Conservation (phyloP, 2,888 invertebrate species). For the Cyrtodaria siliqua region DNA sequence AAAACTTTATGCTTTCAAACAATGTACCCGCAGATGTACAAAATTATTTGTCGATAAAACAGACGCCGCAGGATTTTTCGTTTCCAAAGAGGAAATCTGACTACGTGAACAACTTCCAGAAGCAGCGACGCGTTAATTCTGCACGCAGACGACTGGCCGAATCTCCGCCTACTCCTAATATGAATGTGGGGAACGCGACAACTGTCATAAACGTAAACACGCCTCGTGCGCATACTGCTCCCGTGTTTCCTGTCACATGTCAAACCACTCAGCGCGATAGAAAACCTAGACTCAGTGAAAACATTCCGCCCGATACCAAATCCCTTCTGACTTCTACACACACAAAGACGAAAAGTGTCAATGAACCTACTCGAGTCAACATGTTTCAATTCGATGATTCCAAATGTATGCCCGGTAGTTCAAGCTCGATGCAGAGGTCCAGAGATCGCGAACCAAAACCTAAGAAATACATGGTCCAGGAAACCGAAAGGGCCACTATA, state of each 20-base stretch:
- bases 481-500: constrained; percentile 64
- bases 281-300: constrained; percentile 12
- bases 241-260: constrained; percentile 63
- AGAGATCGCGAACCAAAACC: constrained; percentile 43
- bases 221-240: constrained; percentile 58
- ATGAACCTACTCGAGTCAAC: constrained; percentile 41
- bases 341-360: constrained; percentile 1
- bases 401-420: constrained; percentile 39
- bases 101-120: constrained; percentile 73
- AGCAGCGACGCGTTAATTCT: constrained; percentile 71
- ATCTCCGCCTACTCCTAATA: constrained; percentile 35
- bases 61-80: constrained; percentile 36
- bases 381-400: constrained; percentile 61
- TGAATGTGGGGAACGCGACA: background rate
- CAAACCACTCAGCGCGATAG: constrained; percentile 29
- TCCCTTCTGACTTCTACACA: background rate
- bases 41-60: constrained; percentile 20
- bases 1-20: constrained; percentile 43
- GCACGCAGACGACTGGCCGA: constrained; percentile 67
- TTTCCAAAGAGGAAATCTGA: constrained; percentile 72
- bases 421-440: constrained; percentile 8
- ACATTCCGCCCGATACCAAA: background rate
- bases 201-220: constrained; percentile 15
- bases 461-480: constrained; percentile 64
- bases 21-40: constrained; percentile 13